phyloP scores from a whole-genome alignment of 2,888 invertebrate species.

The Clivina fossor region DNA sequence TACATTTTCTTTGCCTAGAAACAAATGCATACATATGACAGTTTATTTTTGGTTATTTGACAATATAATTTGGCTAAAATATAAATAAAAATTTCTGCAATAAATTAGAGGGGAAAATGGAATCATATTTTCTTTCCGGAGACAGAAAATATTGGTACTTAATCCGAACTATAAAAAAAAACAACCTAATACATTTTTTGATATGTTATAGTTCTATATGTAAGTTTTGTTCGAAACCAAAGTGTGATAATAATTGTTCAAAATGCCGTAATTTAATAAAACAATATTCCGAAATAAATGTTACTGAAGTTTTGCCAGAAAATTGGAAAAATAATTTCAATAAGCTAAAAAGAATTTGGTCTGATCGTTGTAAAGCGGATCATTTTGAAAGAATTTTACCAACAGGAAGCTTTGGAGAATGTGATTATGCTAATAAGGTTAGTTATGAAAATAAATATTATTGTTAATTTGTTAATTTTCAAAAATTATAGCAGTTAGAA shows the following conservation, averaged over 20 bases:
- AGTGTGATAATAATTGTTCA: background rate
- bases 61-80: background rate
- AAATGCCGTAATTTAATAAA: background rate
- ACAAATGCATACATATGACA: background rate
- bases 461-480: background rate
- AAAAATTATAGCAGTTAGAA: background rate
- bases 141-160: background rate
- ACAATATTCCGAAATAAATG: background rate
- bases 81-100: background rate
- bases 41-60: background rate
- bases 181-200: background rate
- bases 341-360: slow-evolving; percentile 10
- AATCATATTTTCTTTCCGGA: background rate
- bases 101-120: background rate
- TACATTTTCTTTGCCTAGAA: background rate
- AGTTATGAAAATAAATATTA: background rate
- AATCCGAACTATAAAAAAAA: background rate
- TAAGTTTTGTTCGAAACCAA: too few species aligned
- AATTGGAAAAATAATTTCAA: slow-evolving; percentile 9
- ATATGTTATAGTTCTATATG: slow-evolving; percentile 2
- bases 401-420: background rate
- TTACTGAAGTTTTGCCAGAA: background rate
- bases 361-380: background rate
- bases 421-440: background rate
- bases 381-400: background rate